Evolutionary conservation across 2,888 invertebrate genomes (phyloP).

Genomic region (Lysandra coridon): DNA sequence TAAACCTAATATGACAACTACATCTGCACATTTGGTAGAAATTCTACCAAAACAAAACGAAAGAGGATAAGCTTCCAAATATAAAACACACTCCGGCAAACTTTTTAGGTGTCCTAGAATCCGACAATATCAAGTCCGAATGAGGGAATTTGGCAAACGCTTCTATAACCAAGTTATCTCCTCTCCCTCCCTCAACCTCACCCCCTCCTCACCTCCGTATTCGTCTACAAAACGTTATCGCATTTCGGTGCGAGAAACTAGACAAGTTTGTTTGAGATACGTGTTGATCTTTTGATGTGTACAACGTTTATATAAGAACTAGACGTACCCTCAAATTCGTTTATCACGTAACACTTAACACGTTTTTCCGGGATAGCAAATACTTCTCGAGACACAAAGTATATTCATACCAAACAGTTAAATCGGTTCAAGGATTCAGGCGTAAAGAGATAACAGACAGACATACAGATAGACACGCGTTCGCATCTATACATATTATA

Average conservation of each 20-base stretch:
- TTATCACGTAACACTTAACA: too few species aligned
- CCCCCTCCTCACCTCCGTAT: neutral
- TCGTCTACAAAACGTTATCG: neutral
- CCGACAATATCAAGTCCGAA: neutral
- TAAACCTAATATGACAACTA: too few species aligned
- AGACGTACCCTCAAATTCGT: too few species aligned
- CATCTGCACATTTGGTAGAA: neutral
- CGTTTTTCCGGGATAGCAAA: too few species aligned
- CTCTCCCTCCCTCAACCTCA: neutral
- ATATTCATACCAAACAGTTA: too few species aligned
- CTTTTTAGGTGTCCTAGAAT: constrained; percentile 8
- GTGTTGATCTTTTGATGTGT: neutral
- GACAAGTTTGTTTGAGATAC: neutral
- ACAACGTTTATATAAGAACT: neutral
- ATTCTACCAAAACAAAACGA: neutral
- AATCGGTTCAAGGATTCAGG: too few species aligned
- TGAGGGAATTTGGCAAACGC: constrained; percentile 16
- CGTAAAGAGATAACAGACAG: too few species aligned
- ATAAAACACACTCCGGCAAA: neutral
- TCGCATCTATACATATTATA: too few species aligned
- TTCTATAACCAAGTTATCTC: neutral
- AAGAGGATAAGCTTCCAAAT: neutral
- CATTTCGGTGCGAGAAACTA: neutral
- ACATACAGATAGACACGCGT: too few species aligned
- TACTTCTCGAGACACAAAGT: too few species aligned